These are phyloP conservation scores for Orestias chungarensis DNA, from an alignment of 2,797 vertebrate genomes.

Conservation along the genomic window DNA sequence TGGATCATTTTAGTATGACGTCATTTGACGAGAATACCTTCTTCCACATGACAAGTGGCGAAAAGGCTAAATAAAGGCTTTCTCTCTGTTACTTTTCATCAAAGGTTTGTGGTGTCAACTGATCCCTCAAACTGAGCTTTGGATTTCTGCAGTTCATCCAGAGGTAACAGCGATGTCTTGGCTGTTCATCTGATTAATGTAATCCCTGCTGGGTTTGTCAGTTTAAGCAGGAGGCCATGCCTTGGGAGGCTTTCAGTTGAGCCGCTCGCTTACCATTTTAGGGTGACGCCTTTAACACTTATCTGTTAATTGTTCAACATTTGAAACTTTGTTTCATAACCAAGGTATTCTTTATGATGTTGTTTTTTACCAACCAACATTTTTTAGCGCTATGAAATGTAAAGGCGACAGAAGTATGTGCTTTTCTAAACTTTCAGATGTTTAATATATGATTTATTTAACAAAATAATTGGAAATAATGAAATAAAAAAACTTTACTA, in stretches of 20 bases:
- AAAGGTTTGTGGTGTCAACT: background rate
- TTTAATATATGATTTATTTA: background rate
- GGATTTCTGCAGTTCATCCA: background rate
- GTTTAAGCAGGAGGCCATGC: background rate
- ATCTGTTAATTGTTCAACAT: background rate
- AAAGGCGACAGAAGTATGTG: background rate
- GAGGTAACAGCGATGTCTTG: background rate
- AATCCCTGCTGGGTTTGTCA: too few species aligned
- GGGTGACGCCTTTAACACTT: background rate
- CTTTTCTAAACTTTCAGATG: background rate
- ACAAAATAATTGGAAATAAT: too few species aligned
- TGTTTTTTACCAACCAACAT: too few species aligned
- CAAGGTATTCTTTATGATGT: too few species aligned
- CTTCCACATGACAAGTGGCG: background rate
- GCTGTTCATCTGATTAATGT: too few species aligned
- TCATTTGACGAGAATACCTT: background rate
- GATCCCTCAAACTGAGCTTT: background rate
- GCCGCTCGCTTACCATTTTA: background rate
- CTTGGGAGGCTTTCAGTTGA: background rate
- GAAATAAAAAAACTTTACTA: background rate
- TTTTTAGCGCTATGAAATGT: background rate
- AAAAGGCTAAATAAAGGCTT: background rate
- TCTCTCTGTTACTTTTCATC: background rate
- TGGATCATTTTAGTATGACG: background rate
- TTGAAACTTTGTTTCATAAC: background rate